Percentiles rank a stretch among this genome's conserved stretches.
Evolutionary conservation across 2,113 vertebrate species (phyloP).

Genomic region (Hemiscyllium ocellatum): DNA sequence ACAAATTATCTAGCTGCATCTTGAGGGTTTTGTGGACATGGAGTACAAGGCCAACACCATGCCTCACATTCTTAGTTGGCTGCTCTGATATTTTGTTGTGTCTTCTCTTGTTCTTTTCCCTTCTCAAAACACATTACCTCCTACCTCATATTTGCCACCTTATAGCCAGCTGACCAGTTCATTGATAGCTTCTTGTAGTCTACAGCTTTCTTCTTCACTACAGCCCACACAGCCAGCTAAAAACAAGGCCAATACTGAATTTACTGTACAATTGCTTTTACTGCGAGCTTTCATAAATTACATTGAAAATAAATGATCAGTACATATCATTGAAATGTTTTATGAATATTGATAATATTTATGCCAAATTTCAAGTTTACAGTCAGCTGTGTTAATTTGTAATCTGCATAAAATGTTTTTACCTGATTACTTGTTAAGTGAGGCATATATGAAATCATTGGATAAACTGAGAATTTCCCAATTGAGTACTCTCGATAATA

Average conservation of each 20-base stretch:
- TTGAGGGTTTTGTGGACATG: neutral
- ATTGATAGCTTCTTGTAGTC: neutral
- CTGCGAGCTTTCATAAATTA: neutral
- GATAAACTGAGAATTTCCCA: neutral
- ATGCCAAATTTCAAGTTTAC: neutral
- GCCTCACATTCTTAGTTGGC: neutral
- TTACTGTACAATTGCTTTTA: neutral
- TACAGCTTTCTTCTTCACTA: neutral
- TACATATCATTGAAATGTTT: neutral
- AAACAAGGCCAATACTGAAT: neutral
- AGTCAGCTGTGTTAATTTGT: neutral
- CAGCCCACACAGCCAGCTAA: neutral
- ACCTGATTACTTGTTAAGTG: neutral
- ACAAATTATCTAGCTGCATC: neutral
- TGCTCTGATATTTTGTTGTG: neutral
- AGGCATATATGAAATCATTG: neutral
- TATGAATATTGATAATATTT: neutral
- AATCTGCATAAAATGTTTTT: neutral
- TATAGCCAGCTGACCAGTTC: neutral
- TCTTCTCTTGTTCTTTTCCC: neutral
- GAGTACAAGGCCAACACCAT: neutral
- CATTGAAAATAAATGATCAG: neutral
- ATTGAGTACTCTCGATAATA: neutral
- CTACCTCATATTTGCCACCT: neutral
- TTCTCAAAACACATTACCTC: neutral